Conservation (phyloP, 1,140 invertebrate genomes). For the Triops cancriformis region DNA sequence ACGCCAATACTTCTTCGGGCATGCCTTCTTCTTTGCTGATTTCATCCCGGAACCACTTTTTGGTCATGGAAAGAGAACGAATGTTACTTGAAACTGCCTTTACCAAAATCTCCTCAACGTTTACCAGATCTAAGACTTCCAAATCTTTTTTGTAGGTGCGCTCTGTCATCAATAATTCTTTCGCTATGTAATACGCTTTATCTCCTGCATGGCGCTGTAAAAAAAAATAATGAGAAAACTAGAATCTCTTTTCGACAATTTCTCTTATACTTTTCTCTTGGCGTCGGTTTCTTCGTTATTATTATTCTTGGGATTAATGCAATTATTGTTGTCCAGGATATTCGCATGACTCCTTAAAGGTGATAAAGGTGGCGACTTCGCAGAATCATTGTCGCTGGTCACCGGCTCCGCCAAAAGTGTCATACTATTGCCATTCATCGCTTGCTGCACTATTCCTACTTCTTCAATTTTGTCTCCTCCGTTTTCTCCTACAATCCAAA, state of each 20-base stretch:
- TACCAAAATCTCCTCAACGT: slow-evolving; percentile 32
- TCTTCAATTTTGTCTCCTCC: background rate
- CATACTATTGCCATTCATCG: background rate
- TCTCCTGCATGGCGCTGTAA: slow-evolving; percentile 61
- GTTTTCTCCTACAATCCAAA: background rate
- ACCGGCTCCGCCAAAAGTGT: background rate
- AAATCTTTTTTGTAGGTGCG: slow-evolving; percentile 90
- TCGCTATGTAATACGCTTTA: slow-evolving; percentile 81
- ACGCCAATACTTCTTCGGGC: slow-evolving; percentile 44
- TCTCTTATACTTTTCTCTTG: background rate
- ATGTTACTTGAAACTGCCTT: background rate
- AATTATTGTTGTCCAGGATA: slow-evolving; percentile 16
- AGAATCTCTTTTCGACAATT: background rate
- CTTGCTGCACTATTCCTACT: background rate
- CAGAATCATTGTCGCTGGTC: background rate
- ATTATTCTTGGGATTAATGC: background rate
- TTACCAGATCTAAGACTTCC: slow-evolving; percentile 77
- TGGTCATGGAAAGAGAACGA: no score
- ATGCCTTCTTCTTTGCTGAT: slow-evolving; percentile 49
- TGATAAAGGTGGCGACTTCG: background rate
- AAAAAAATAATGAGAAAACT: slow-evolving; percentile 23
- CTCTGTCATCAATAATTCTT: slow-evolving; percentile 92
- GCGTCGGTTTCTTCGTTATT: background rate
- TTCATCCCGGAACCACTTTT: slow-evolving; percentile 57
- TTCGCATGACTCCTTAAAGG: slow-evolving; percentile 1